Percentiles rank a stretch among this genome's conserved stretches.
Conservation (phyloP, 2,797 vertebrate genomes). For the Anguilla pacifica region DNA sequence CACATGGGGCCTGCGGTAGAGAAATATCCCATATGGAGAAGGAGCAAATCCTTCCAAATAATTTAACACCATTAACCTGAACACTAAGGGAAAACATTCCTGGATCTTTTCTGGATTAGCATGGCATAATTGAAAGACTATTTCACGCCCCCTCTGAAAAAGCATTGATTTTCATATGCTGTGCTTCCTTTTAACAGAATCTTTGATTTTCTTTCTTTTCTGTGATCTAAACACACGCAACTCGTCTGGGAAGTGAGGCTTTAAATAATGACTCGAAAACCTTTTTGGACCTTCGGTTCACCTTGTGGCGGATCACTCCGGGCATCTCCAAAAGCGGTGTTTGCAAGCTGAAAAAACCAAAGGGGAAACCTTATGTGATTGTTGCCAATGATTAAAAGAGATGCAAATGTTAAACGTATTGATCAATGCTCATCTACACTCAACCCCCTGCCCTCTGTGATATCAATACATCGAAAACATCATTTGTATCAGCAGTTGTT, state of each 20-base stretch:
- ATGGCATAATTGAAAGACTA: conserved; percentile 57
- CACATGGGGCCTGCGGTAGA: conserved; percentile 54
- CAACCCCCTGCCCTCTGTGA: conserved; percentile 60
- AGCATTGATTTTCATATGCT: conserved; percentile 68
- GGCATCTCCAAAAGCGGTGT: conserved; percentile 60
- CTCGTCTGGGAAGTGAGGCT: conserved; percentile 62
- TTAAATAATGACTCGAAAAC: conserved; percentile 65
- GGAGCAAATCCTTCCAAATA: conserved; percentile 58
- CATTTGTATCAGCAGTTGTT: conserved; percentile 95
- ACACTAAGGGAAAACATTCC: conserved; percentile 45
- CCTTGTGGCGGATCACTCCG: conserved; percentile 67
- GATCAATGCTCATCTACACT: conserved; percentile 72
- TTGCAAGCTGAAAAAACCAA: conserved; percentile 63
- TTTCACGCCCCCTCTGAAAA: conserved; percentile 51
- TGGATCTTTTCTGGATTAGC: conserved; percentile 50
- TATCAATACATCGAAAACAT: conserved; percentile 88
- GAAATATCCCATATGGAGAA: conserved; percentile 56
- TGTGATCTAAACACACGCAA: conserved; percentile 44
- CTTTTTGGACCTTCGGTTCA: conserved; percentile 78
- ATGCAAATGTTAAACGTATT: conserved; percentile 83
- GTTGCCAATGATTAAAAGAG: conserved; percentile 79
- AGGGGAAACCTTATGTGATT: conserved; percentile 74
- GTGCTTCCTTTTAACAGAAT: conserved; percentile 60
- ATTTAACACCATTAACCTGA: conserved; percentile 68
- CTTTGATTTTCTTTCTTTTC: conserved; percentile 63